phyloP scores from a whole-genome alignment of 2,113 vertebrate species.

The Pseudorectes ferrugineus region DNA sequence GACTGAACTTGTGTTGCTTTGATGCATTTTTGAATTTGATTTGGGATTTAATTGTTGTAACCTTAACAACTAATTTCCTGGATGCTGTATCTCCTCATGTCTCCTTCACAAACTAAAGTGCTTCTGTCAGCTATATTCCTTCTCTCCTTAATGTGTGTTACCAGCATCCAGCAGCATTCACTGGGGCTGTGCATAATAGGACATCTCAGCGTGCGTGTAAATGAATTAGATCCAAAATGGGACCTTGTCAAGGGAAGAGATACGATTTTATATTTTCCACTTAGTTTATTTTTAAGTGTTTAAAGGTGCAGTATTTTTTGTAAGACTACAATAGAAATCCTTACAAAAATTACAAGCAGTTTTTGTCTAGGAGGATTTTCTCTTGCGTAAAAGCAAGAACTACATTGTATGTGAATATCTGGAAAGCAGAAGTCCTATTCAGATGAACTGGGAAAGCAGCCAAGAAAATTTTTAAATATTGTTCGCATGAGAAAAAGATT shows the following conservation, averaged over 20 bases:
- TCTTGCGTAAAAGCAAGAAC: background rate
- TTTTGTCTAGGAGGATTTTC: background rate
- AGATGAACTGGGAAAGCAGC: background rate
- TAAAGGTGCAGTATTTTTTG: background rate
- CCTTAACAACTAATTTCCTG: background rate
- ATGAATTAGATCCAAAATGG: background rate
- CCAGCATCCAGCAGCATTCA: background rate
- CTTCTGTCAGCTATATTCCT: background rate
- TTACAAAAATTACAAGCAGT: background rate
- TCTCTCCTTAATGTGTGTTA: background rate
- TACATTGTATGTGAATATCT: background rate
- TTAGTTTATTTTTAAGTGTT: background rate
- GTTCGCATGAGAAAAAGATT: background rate
- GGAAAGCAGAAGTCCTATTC: background rate
- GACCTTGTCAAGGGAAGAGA: background rate
- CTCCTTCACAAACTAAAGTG: background rate
- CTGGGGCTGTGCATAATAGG: background rate
- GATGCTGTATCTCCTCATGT: background rate
- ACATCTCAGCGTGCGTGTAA: background rate
- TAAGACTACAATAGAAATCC: background rate
- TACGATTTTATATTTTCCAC: conserved; percentile 10
- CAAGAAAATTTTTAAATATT: background rate
- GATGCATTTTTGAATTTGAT: background rate
- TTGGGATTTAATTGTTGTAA: background rate
- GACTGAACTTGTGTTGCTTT: background rate